These are phyloP conservation scores for Calonectris borealis DNA, from an alignment of 2,113 vertebrate species.

Conservation along the genomic window DNA sequence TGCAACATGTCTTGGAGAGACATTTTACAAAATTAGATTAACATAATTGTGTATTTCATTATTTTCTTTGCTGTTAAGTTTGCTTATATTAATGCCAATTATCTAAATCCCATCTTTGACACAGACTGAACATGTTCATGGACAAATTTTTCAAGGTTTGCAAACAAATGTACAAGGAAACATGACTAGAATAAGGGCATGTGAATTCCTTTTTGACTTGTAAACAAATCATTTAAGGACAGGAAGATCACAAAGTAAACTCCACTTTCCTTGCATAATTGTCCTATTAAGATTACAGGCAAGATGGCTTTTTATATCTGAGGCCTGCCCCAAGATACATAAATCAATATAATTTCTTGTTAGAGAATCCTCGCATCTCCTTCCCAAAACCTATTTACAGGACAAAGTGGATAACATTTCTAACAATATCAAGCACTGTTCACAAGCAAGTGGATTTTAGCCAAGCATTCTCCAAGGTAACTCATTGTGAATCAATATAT, in stretches of 20 bases:
- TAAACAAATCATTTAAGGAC: not conserved
- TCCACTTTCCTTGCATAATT: not conserved
- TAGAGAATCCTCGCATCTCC: not conserved
- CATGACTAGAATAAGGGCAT: rapidly evolving
- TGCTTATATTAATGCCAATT: not conserved
- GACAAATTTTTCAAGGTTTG: not conserved
- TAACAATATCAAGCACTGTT: not conserved
- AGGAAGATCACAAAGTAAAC: not conserved
- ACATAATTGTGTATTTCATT: not conserved
- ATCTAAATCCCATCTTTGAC: not conserved
- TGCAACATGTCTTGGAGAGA: not conserved
- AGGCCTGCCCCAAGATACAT: not conserved
- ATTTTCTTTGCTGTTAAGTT: not conserved
- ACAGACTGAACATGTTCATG: not conserved
- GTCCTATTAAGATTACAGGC: not conserved
- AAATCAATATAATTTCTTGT: not conserved
- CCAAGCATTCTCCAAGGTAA: not conserved
- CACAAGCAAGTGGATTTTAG: not conserved
- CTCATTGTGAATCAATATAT: not conserved
- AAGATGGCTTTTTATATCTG: not conserved
- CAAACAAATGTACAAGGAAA: not conserved
- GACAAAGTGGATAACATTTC: not conserved
- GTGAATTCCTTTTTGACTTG: not conserved
- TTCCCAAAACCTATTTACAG: not conserved
- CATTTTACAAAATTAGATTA: not conserved